These are phyloP conservation scores for Ormyrus labotus DNA, from an alignment of 2,888 invertebrate genomes.

Conservation along the genomic window DNA sequence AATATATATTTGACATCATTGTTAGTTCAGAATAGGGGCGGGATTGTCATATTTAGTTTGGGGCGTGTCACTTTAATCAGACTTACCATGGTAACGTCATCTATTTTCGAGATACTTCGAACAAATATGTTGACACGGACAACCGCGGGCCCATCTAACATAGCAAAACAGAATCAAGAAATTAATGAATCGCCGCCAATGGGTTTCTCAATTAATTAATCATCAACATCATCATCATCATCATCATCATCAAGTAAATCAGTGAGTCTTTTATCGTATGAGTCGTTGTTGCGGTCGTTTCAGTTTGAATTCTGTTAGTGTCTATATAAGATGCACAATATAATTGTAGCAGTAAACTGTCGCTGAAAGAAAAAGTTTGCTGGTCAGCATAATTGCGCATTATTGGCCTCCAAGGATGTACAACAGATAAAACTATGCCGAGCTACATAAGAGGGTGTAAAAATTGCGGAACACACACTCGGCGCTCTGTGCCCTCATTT, in stretches of 20 bases:
- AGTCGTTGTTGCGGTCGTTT: not conserved
- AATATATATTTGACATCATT: not conserved
- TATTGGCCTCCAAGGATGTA: not conserved
- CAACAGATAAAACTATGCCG: not conserved
- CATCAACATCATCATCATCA: not conserved
- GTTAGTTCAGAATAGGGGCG: not conserved
- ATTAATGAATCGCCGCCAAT: constrained; percentile 69
- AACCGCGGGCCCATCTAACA: constrained; percentile 93
- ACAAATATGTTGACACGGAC: constrained; percentile 99
- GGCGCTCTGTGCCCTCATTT: not conserved
- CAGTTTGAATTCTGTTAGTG: too few species aligned
- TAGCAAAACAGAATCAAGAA: constrained; percentile 75
- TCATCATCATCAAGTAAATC: constrained; percentile 34
- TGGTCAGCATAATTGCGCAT: not conserved
- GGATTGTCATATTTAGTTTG: constrained; percentile 14
- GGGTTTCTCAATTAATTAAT: constrained; percentile 41
- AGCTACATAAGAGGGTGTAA: not conserved
- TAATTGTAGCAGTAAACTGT: too few species aligned
- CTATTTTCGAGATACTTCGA: constrained; percentile 99
- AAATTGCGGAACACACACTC: not conserved
- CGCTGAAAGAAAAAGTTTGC: too few species aligned
- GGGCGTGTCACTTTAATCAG: constrained; percentile 65
- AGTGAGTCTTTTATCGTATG: constrained; percentile 41
- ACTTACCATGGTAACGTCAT: constrained; percentile 99
- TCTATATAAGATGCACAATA: too few species aligned